Conservation (phyloP, 37 sponge, comb jelly and placozoan genomes). For the Bolinopsis microptera region DNA sequence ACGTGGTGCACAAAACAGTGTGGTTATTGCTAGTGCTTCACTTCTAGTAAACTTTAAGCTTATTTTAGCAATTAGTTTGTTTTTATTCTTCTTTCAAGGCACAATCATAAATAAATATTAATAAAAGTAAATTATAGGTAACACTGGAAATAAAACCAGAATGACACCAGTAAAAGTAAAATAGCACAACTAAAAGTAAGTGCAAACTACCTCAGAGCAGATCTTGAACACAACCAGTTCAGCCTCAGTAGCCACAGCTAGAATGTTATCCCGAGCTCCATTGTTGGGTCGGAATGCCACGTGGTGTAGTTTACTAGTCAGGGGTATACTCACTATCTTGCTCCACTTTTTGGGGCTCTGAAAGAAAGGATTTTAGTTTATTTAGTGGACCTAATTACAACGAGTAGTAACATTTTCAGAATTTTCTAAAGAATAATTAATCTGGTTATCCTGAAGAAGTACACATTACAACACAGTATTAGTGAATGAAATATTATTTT, state of each 20-base stretch:
- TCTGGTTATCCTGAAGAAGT: no score
- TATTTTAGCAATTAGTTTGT: no score
- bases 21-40: neutral
- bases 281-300: slow-evolving; percentile 50
- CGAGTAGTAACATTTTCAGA: no score
- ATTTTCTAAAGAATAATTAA: no score
- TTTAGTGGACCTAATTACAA: no score
- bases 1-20: neutral
- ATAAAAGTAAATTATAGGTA: no score
- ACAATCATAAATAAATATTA: no score
- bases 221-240: slow-evolving; percentile 40
- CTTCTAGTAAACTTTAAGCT: no score
- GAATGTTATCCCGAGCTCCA: slow-evolving; percentile 1
- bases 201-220: neutral
- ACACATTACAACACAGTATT: no score
- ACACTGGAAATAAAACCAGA: no score
- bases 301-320: slow-evolving; percentile 58
- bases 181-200: neutral
- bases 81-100: no score
- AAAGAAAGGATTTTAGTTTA: neutral
- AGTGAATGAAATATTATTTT: no score
- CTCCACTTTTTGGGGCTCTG: slow-evolving; percentile 40
- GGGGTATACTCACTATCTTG: slow-evolving; percentile 5
- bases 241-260: slow-evolving; percentile 35
- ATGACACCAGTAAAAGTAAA: neutral